phyloP scores from a whole-genome alignment of 2,888 invertebrate genomes.

The Tetragnatha montana region DNA sequence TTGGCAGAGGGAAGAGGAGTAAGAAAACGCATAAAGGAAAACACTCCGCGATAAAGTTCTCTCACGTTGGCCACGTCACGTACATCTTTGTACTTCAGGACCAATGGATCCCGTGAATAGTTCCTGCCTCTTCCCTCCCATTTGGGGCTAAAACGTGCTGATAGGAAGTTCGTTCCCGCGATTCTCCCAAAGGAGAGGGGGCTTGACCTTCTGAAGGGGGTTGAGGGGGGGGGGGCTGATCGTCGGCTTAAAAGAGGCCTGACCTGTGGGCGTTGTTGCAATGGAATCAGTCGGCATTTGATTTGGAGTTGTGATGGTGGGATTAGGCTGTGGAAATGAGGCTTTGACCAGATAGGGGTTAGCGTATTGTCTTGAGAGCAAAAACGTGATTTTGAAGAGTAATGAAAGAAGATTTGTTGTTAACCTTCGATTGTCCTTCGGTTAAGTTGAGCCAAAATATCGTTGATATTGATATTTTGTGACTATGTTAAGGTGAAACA shows the following conservation, averaged over 20 bases:
- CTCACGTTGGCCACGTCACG: constrained; percentile 29
- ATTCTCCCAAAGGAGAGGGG: background rate
- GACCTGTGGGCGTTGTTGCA: background rate
- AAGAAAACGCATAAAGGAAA: background rate
- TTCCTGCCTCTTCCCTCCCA: constrained; percentile 32
- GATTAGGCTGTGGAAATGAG: no score
- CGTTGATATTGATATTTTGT: no score
- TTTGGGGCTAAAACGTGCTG: constrained; percentile 50
- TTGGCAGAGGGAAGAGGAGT: background rate
- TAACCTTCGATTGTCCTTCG: no score
- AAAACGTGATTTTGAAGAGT: no score
- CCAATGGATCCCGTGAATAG: constrained; percentile 27
- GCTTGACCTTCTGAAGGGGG: background rate
- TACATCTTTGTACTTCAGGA: constrained; percentile 16
- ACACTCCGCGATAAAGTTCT: constrained; percentile 4
- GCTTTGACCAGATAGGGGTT: no score
- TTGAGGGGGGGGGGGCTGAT: background rate
- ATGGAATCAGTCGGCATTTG: no score
- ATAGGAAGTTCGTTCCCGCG: constrained; percentile 37
- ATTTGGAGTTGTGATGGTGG: no score
- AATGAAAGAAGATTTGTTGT: no score
- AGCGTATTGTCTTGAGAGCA: no score
- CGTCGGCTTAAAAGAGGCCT: background rate
- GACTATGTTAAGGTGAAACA: no score
- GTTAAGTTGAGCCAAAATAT: no score